phyloP scores from a whole-genome alignment of 2,113 vertebrate species.

The Tragelaphus buxtoni region DNA sequence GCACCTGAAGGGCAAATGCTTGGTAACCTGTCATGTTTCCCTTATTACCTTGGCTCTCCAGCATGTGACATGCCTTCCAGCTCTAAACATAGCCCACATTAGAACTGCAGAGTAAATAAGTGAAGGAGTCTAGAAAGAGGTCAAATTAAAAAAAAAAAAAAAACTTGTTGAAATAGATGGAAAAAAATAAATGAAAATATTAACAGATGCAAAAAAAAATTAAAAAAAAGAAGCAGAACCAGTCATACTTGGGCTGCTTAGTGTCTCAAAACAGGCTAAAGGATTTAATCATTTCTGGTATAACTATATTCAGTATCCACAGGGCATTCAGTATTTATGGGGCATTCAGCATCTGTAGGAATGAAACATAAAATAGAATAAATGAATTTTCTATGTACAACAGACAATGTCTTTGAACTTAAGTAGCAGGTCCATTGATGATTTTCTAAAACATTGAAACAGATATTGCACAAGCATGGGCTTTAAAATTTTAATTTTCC shows the following conservation, averaged over 20 bases:
- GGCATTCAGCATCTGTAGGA: not conserved
- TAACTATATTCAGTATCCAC: not conserved
- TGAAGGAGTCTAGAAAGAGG: not conserved
- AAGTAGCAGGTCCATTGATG: not conserved
- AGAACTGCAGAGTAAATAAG: not conserved
- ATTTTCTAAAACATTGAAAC: conserved; percentile 4
- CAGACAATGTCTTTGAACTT: not conserved
- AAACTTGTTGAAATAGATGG: not conserved
- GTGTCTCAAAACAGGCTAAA: not conserved
- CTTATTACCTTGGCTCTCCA: not conserved
- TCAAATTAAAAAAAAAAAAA: not conserved
- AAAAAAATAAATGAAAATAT: not conserved
- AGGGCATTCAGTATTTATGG: not conserved
- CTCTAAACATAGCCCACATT: not conserved
- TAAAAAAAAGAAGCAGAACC: not conserved
- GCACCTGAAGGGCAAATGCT: not conserved
- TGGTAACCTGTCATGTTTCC: not conserved
- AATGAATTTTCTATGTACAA: not conserved
- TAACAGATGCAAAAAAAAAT: not conserved
- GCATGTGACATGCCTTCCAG: not conserved
- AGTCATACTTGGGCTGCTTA: not conserved
- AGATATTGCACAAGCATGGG: not conserved
- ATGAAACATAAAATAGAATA: not conserved
- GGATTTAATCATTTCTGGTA: not conserved
- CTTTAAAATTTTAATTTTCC: not conserved